Conservation (phyloP, 2,888 invertebrate genomes). For the Cylindroiulus punctatus region DNA sequence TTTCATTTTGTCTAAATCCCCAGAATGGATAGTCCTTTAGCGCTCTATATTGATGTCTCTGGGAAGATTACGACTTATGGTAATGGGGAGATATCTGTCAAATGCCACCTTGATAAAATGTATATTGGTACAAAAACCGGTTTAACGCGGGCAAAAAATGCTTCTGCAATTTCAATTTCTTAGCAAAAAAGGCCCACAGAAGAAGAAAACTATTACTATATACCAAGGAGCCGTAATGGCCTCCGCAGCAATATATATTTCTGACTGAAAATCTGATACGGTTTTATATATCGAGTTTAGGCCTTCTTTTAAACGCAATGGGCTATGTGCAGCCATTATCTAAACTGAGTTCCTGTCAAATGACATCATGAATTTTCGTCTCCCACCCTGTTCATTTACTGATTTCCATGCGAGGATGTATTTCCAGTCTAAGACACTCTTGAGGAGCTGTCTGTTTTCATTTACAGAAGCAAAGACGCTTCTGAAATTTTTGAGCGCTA, state of each 20-base stretch:
- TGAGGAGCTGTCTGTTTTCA: background rate
- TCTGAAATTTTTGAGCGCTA: background rate
- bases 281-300: slow-evolving; percentile 31
- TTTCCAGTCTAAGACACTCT: background rate
- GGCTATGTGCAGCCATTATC: background rate
- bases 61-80: slow-evolving; percentile 38
- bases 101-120: slow-evolving; percentile 42
- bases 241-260: background rate
- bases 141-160: background rate
- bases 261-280: slow-evolving; percentile 42
- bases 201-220: slow-evolving; percentile 3
- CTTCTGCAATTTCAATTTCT: slow-evolving; percentile 28
- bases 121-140: slow-evolving; percentile 15
- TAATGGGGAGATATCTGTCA: slow-evolving; percentile 42
- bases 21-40: slow-evolving; percentile 20
- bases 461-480: background rate
- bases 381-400: background rate
- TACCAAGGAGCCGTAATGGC: background rate
- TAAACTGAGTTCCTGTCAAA: slow-evolving; percentile 36
- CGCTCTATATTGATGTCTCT: slow-evolving; percentile 16
- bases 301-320: slow-evolving; percentile 15
- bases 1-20: slow-evolving; percentile 29
- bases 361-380: slow-evolving; percentile 7
- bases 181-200: background rate
- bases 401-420: slow-evolving; percentile 9